phyloP scores from a whole-genome alignment of 37 sponge, comb jelly and placozoan genomes.

The Hexactinellida sp. region DNA sequence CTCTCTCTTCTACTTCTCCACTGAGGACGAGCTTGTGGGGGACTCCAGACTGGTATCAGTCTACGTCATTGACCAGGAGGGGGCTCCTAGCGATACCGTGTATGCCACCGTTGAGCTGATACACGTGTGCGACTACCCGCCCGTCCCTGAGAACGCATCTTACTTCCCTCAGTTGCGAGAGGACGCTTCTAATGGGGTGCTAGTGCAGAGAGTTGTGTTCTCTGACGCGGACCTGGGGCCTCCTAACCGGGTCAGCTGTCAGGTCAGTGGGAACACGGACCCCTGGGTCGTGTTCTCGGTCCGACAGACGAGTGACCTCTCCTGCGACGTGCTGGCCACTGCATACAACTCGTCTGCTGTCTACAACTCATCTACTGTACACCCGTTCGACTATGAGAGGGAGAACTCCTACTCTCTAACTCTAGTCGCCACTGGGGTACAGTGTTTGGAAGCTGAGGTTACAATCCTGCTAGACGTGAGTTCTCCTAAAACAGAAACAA shows the following conservation, averaged over 20 bases:
- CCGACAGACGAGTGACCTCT: neutral
- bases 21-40: neutral
- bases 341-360: neutral
- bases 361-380: neutral
- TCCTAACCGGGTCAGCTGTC: neutral
- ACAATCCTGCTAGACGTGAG: neutral
- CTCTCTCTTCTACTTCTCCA: neutral
- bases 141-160: neutral
- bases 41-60: neutral
- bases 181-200: neutral
- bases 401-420: neutral
- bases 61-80: neutral
- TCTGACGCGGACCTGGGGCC: neutral
- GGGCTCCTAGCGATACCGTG: neutral
- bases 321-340: neutral
- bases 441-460: neutral
- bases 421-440: neutral
- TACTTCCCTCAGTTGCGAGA: neutral
- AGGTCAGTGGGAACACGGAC: neutral
- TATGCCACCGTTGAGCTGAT: neutral
- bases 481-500: neutral
- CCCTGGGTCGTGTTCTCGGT: neutral
- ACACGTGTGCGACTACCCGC: conserved; percentile 1
- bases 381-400: neutral
- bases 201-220: neutral